Base-by-base conservation (phyloP, 92 coral and sea anemone genomes). In the Anthopleura xanthogrammica region DNA sequence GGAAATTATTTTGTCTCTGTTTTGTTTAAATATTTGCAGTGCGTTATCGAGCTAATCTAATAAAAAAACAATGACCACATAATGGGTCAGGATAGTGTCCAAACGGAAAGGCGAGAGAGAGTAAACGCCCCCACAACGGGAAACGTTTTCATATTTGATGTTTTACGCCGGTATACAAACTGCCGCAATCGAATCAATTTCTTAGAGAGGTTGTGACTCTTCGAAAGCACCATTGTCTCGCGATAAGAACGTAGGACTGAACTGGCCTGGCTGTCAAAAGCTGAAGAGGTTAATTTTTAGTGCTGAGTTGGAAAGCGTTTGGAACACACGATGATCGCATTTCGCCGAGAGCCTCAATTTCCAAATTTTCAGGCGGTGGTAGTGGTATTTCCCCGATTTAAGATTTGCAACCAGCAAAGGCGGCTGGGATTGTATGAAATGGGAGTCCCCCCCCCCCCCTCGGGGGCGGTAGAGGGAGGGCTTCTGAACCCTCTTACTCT, bases 11-110 rank as follows among this genome's bases (percentile, higher is more conserved):
- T 73, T 80, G 19, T 2, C 57, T 77, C 68, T 86, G 83, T 82
- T 82, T 72, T 92, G 87, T 77, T 82, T 88, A 88, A 92, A 90
- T 88, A 92, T 92, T 92, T 79, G 91, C 85, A 86, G 82, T 79
- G 60, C 83, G 86, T 88, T 80, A 82, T 92, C 88, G 87, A 83
- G 83, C 87, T 81, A 82, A 92, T 89, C 92, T 79, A 84, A 83
- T 87, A 90, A 80, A 91, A 92, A 88, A 90, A 92, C 95, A 92
- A 92, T 86, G 60, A 58, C 55, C 40, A 72, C 78, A 55, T 57
- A 52, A 56, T 62, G n/a, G 76, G 41, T 75, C 54, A 77, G 64
- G 77, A 60, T 68, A 43, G 43, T 57, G 79, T 46, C 52, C 20
- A 17, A 42, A 75, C 66, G 76, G 72, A 85, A 82, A 56, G 68